These are phyloP conservation scores for Drosophila ustulata DNA, from an alignment of 2,888 invertebrate genomes.

Conservation along the genomic window DNA sequence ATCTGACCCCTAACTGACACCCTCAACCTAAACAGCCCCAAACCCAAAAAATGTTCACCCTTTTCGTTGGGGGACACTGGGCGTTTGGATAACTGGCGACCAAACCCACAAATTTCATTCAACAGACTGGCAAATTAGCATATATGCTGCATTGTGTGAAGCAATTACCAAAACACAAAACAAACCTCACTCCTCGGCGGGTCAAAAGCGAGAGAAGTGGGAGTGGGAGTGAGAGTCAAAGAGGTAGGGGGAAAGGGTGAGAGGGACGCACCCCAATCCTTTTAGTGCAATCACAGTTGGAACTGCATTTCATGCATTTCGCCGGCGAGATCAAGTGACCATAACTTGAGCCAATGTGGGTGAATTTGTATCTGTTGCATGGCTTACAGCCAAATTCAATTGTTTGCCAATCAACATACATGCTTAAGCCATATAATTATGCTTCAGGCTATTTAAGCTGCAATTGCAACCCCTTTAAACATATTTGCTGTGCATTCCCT, in stretches of 20 bases:
- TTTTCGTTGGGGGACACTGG: conserved; percentile 8
- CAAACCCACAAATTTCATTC: conserved; percentile 60
- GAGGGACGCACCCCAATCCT: background rate
- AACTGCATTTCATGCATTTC: conserved; percentile 47
- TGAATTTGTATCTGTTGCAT: conserved; percentile 6
- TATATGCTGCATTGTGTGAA: conserved; percentile 63
- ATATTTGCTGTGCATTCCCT: background rate
- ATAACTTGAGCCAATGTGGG: conserved; percentile 16
- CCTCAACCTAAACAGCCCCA: conserved; percentile 1
- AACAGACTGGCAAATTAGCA: conserved; percentile 63
- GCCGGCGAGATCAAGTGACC: conserved; percentile 19
- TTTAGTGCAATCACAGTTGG: conserved; percentile 16
- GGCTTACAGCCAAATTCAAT: conserved; percentile 46
- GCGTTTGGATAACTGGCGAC: conserved; percentile 15
- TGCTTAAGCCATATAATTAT: conserved; percentile 33
- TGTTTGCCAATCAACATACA: conserved; percentile 55
- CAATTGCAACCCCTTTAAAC: conserved; percentile 6
- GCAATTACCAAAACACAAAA: conserved; percentile 64
- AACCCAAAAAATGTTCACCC: background rate
- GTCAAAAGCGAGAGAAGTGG: background rate
- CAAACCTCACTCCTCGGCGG: background rate
- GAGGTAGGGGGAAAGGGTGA: background rate
- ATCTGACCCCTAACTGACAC: conserved; percentile 1
- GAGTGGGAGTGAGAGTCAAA: background rate
- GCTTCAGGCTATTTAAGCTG: conserved; percentile 8